phyloP scores from a whole-genome alignment of 2,113 vertebrate species.

The Hyperoodon ampullatus region DNA sequence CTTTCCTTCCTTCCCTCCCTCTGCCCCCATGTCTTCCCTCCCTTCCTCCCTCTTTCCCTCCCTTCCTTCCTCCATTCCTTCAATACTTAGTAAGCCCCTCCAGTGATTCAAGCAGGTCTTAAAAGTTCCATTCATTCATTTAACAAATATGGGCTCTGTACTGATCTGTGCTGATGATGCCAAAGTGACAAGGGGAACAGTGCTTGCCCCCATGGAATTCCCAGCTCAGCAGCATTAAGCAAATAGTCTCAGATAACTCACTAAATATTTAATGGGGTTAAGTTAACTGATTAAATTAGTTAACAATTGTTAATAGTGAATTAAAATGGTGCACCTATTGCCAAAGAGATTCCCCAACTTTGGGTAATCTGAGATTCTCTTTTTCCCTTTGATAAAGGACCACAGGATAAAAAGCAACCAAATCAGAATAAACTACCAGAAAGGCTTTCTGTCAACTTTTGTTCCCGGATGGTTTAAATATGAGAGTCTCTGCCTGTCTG shows the following conservation, averaged over 20 bases:
- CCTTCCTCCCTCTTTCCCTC: too few relatives aligned
- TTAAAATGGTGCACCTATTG: neutral
- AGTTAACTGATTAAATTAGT: neutral
- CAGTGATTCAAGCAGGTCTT: neutral
- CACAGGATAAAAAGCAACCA: neutral
- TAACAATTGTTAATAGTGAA: neutral
- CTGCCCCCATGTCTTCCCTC: neutral
- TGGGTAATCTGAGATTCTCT: neutral
- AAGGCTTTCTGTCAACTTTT: neutral
- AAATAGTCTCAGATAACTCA: neutral
- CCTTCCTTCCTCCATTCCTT: neutral
- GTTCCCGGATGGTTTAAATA: neutral
- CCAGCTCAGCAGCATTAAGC: neutral
- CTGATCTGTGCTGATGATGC: neutral
- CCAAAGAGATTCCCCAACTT: neutral
- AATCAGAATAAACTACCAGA: neutral
- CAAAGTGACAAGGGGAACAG: too few relatives aligned
- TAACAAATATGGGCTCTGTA: neutral
- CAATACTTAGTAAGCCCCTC: neutral
- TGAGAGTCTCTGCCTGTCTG: neutral
- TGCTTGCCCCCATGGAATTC: neutral
- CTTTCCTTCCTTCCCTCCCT: fast-evolving
- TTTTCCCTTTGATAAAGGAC: neutral
- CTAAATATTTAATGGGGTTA: neutral
- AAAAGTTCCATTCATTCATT: neutral